Conservation (phyloP, 2,797 vertebrate genomes). For the Sciurus carolinensis region DNA sequence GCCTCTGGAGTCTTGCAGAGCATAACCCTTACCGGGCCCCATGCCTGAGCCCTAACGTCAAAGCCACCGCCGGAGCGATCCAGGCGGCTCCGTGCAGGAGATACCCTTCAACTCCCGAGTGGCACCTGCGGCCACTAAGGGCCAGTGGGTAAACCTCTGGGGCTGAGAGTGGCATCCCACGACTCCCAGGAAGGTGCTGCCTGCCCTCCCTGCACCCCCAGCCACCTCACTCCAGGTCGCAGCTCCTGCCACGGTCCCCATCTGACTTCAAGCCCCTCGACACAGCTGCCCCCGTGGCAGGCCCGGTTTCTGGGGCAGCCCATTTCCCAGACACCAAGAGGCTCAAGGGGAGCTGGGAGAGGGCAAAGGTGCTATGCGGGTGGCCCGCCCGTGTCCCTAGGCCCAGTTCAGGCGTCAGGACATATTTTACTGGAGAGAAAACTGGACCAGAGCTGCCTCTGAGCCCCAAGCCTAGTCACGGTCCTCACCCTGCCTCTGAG, state of each 20-base stretch:
- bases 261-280: background rate
- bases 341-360: background rate
- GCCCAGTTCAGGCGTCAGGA: background rate
- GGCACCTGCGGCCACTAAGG: background rate
- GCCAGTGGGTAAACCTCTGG: background rate
- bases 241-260: background rate
- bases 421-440: background rate
- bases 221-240: background rate
- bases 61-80: background rate
- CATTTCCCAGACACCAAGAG: background rate
- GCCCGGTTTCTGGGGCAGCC: background rate
- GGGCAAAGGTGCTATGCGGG: background rate
- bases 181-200: background rate
- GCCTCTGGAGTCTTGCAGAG: background rate
- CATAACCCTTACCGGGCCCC: background rate
- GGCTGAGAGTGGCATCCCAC: background rate
- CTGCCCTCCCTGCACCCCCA: no score
- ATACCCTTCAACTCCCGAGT: accelerated
- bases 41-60: background rate
- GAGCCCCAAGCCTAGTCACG: background rate
- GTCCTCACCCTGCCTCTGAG: background rate
- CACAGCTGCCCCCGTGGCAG: background rate
- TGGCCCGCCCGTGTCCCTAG: background rate
- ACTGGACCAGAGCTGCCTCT: background rate
- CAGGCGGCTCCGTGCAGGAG: accelerated